Evolutionary conservation across 2,797 vertebrate genomes (phyloP).

Genomic region (Lutjanus argentimaculatus): DNA sequence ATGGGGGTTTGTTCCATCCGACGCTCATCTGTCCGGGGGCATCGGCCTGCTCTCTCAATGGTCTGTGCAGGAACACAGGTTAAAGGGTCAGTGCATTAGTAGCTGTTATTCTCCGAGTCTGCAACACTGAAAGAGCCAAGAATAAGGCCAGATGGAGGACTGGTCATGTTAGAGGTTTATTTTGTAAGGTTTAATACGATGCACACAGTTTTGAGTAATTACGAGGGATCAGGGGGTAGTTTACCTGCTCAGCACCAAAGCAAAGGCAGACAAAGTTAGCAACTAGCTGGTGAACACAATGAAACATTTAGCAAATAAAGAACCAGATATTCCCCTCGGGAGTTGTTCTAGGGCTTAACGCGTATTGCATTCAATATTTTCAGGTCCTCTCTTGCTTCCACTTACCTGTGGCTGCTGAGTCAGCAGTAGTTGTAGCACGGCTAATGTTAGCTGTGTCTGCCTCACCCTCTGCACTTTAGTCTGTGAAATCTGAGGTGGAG

Average conservation of each 20-base stretch:
- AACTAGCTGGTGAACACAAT: not conserved
- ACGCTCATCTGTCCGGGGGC: slow-evolving; percentile 52
- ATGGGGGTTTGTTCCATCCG: slow-evolving; percentile 47
- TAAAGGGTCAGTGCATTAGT: slow-evolving; percentile 69
- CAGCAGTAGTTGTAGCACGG: no score
- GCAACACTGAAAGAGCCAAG: slow-evolving; percentile 30
- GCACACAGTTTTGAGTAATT: not conserved
- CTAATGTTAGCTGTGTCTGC: no score
- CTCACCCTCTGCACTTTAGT: no score
- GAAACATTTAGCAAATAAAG: not conserved
- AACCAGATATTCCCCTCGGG: no score
- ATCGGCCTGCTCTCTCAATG: slow-evolving; percentile 38
- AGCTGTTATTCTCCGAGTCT: slow-evolving; percentile 38
- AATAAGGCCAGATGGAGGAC: slow-evolving; percentile 11
- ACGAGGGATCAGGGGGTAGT: not conserved
- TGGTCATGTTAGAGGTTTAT: not conserved
- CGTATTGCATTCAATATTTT: no score
- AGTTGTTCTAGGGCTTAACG: no score
- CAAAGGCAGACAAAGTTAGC: not conserved
- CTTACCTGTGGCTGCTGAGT: no score
- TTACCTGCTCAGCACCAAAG: no score
- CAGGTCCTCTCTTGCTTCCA: no score
- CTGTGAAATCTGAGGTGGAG: no score
- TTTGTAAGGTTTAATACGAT: not conserved
- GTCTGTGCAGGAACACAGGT: slow-evolving; percentile 53